Percentiles rank a stretch among this genome's conserved stretches.
These are phyloP conservation scores for Bhutanitis thaidina DNA, from an alignment of 2,888 invertebrate species.

Conservation along the genomic window DNA sequence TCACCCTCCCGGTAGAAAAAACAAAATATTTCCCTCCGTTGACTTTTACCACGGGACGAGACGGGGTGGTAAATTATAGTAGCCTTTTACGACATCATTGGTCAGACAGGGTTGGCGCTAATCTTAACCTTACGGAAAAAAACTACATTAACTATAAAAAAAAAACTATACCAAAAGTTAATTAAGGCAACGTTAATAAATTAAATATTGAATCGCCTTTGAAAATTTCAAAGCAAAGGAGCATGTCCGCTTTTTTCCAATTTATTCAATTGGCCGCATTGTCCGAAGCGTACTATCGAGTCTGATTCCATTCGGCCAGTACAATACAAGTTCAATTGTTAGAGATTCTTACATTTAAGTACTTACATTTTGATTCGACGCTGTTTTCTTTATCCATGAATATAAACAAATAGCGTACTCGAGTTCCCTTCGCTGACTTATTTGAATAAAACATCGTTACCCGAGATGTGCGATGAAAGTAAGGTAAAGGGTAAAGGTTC, in stretches of 20 bases:
- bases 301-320: constrained; percentile 35
- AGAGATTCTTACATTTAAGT: constrained; percentile 34
- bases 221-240: constrained; percentile 17
- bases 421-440: background rate
- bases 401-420: background rate
- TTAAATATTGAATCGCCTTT: constrained; percentile 8
- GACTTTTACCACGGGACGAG: no score
- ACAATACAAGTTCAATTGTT: constrained; percentile 37
- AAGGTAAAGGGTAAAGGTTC: no score
- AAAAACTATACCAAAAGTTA: no score
- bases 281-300: constrained; percentile 31
- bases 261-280: constrained; percentile 37
- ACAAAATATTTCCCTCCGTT: no score
- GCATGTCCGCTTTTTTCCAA: constrained; percentile 30
- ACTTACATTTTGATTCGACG: background rate
- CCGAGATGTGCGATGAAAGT: no score
- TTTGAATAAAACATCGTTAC: background rate
- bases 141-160: no score
- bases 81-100: no score
- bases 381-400: constrained; percentile 2
- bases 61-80: no score
- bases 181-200: constrained; percentile 2
- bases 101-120: no score
- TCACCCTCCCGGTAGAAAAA: no score
- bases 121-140: no score